Percentiles rank a stretch among this genome's conserved stretches.
Conservation (phyloP, 2,113 vertebrate species). For the Elachura formosa region DNA sequence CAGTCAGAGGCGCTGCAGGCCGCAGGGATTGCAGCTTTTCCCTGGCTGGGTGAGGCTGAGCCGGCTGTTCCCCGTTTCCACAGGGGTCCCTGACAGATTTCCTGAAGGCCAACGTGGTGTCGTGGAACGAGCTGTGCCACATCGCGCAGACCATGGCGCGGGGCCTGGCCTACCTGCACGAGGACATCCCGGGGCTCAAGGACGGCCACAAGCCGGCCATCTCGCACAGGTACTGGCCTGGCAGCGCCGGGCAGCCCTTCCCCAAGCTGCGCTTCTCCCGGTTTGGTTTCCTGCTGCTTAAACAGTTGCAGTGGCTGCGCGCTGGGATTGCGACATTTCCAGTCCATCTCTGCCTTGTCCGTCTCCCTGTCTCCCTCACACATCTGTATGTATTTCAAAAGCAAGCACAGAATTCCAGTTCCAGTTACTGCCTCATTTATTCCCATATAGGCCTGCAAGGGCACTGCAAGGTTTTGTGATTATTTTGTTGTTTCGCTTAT, state of each 20-base stretch:
- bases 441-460: not conserved
- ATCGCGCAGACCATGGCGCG: conserved; percentile 91
- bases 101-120: conserved; percentile 94
- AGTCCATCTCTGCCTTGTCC: not conserved
- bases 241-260: rapidly evolving
- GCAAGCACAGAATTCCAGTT: not conserved
- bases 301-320: not conserved
- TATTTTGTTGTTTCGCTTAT: not conserved
- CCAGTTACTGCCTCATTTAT: rapidly evolving
- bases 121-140: conserved; percentile 95
- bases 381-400: not conserved
- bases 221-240: conserved; percentile 80
- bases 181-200: conserved; percentile 93
- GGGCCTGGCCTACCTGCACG: conserved; percentile 95
- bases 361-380: not conserved
- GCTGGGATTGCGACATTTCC: rapidly evolving
- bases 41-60: not conserved
- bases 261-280: too few species aligned
- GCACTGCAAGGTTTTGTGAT: not conserved
- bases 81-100: conserved; percentile 96
- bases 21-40: not conserved
- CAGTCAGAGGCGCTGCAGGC: rapidly evolving
- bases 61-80: not conserved
- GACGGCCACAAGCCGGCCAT: conserved; percentile 96
- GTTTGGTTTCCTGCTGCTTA: not conserved